These are phyloP conservation scores for Aphelenchoides fujianensis DNA, from an alignment of 1,140 invertebrate species.

Conservation along the genomic window DNA sequence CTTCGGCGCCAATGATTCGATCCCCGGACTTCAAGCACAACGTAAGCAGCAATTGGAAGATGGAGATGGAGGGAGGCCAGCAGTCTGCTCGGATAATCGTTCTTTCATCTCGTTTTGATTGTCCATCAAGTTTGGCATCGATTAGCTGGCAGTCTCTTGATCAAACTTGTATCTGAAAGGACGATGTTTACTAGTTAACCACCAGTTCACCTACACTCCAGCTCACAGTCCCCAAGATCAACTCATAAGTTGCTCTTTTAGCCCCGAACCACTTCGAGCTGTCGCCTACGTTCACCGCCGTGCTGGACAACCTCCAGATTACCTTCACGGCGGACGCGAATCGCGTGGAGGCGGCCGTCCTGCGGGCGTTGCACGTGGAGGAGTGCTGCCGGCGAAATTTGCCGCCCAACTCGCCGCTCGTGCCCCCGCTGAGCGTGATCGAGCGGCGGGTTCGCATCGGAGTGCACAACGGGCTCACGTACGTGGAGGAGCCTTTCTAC, in stretches of 20 bases:
- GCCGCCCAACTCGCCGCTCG: slow-evolving; percentile 19
- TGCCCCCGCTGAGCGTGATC: slow-evolving; percentile 14
- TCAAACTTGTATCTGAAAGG: too few species aligned
- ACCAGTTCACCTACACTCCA: too few species aligned
- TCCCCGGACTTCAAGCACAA: slow-evolving; percentile 27
- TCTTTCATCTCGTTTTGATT: too few species aligned
- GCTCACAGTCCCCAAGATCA: too few species aligned
- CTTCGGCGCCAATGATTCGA: slow-evolving; percentile 14
- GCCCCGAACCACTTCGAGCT: too few species aligned
- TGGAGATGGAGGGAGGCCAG: too few species aligned
- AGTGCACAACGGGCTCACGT: slow-evolving; percentile 42
- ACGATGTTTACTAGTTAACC: too few species aligned
- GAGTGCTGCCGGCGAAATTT: slow-evolving; percentile 27
- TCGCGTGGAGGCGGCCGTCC: slow-evolving; percentile 24
- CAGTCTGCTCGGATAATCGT: too few species aligned
- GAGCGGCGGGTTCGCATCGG: slow-evolving; percentile 38
- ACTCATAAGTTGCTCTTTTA: too few species aligned
- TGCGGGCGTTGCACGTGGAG: slow-evolving; percentile 26
- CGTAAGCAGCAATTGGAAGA: too few species aligned
- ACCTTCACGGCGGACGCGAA: slow-evolving; percentile 4
- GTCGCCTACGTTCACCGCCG: slow-evolving; percentile 37
- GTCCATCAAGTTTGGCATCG: too few species aligned
- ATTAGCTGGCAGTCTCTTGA: too few species aligned
- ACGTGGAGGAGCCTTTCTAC: slow-evolving; percentile 40
- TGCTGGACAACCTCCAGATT: slow-evolving; percentile 34